Conservation (phyloP, 1,140 invertebrate species). For the Tetragnatha versicolor region DNA sequence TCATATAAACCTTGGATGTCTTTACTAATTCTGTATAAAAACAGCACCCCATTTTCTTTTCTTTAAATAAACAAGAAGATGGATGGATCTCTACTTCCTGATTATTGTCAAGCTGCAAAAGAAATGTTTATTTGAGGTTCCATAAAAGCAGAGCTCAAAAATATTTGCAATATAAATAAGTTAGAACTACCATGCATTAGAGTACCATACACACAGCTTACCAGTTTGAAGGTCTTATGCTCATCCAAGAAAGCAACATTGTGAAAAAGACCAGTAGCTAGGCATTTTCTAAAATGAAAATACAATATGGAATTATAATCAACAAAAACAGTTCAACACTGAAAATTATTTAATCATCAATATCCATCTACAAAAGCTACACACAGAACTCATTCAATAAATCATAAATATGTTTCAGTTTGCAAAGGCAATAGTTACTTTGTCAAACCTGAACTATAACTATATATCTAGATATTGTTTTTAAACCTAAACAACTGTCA, state of each 20-base stretch:
- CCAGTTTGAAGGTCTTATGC: constrained; percentile 76
- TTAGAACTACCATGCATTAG: background rate
- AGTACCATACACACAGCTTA: constrained; percentile 66
- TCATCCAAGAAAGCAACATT: constrained; percentile 87
- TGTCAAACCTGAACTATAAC: background rate
- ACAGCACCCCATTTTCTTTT: constrained; percentile 71
- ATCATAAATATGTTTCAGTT: background rate
- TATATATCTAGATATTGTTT: background rate
- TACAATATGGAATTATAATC: constrained; percentile 62
- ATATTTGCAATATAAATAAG: constrained; percentile 55
- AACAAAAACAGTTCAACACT: constrained; percentile 66
- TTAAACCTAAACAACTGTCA: too few relatives aligned
- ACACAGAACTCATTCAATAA: background rate
- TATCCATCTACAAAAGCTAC: background rate
- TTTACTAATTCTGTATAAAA: constrained; percentile 91
- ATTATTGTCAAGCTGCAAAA: constrained; percentile 62
- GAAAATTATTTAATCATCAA: background rate
- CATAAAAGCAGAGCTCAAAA: constrained; percentile 47
- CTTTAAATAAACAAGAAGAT: constrained; percentile 77
- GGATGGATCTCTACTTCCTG: constrained; percentile 83
- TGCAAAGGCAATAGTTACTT: background rate
- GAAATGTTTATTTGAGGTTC: constrained; percentile 61
- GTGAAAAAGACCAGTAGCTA: constrained; percentile 80
- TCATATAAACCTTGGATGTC: constrained; percentile 83
- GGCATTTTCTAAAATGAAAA: constrained; percentile 24